phyloP scores from a whole-genome alignment of 2,888 invertebrate genomes.

The Metopia argyrocephala region DNA sequence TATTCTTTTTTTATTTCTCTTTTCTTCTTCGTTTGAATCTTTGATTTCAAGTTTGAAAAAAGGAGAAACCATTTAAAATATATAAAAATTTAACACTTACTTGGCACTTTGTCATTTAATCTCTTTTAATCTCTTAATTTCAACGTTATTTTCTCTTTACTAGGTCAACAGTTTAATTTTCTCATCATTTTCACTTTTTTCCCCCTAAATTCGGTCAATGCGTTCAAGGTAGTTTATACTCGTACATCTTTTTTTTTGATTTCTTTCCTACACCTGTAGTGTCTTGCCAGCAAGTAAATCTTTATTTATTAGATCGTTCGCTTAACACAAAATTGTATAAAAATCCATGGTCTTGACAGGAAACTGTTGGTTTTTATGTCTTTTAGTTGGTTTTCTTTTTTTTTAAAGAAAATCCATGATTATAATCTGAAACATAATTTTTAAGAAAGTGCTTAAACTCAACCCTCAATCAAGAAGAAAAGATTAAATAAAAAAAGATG shows the following conservation, averaged over 20 bases:
- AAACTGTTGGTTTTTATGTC: conserved; percentile 57
- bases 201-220: not conserved
- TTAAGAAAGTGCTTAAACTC: not conserved
- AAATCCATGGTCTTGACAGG: conserved; percentile 72
- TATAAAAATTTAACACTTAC: not conserved
- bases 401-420: not conserved
- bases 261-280: not conserved
- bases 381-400: not conserved
- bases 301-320: not conserved
- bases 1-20: too few relatives aligned
- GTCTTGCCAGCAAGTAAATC: not conserved
- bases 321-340: conserved; percentile 24
- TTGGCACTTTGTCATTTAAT: conserved; percentile 65
- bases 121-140: conserved; percentile 74
- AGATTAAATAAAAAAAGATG: conserved; percentile 68
- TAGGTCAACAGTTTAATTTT: conserved; percentile 74
- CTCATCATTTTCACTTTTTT: not conserved
- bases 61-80: not conserved
- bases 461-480: not conserved
- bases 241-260: not conserved
- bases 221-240: too few relatives aligned
- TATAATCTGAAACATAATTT: not conserved
- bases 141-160: conserved; percentile 66
- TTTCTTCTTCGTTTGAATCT: too few relatives aligned
- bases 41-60: too few relatives aligned